Base-by-base conservation (phyloP, 2,797 vertebrate genomes). In the Gadopsis marmoratus region DNA sequence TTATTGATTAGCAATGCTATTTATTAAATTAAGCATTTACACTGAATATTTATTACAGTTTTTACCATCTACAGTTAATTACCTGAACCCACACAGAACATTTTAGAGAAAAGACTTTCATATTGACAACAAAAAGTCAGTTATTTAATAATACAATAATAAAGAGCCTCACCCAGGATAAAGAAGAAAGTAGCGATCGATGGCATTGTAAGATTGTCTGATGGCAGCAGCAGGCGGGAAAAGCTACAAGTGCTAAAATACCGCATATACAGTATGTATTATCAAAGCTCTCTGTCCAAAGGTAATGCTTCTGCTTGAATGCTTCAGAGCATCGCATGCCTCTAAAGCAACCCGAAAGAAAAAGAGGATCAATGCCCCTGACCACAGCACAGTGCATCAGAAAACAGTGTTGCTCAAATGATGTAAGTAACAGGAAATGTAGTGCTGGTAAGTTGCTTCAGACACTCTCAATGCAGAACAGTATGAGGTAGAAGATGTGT, bases 351-450 rank as follows among this genome's bases (percentile, higher is more conserved):
- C 64, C 64, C 74, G 26, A 2, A 26, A 26, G 14, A 76, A 82
- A 88, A 92, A 92, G 86, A 89, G 86, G 87, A 92, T 88, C 79
- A 82, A 72, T 19, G 1, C n/a, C 62, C 72, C 47, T 74, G 66
- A 88, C 76, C 82, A 81, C 81, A 85, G 58, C 86, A 92, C 87
- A 84, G 87, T 90, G 84, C 78, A 39, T 69, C 37, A 86, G 33
- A 84, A 19, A 73, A 55, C 21, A 31, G 6, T n/a, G 43, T 92
- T 92, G 81, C 90, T 88, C 29, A 91, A 93, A 79, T 0, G 0
- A 9, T 13, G 16, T 45, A 14, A 43, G 35, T 16, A 31, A 82
- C 51, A 84, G 85, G 85, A 90, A 91, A 80, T 33, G 37, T 5
- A 41, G 9, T 29, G n/a, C 31, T 61, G 7, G 7, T 41, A 1